Base-by-base conservation (phyloP, 2,113 vertebrate species). In the Orycteropus afer region DNA sequence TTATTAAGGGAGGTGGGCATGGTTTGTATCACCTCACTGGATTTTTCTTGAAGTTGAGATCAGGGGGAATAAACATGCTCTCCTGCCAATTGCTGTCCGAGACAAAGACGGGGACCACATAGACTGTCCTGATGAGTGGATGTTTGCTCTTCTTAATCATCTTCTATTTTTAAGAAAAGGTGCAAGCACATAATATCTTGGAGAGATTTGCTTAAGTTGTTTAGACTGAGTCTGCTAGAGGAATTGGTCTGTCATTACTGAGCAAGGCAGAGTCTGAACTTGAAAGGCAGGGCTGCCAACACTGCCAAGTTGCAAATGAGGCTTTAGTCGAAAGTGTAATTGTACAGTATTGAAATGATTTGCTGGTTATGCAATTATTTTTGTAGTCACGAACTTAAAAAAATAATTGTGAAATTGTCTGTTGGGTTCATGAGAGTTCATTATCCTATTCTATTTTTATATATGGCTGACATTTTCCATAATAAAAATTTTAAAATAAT, bases 121-220 rank as follows among this genome's bases (percentile, higher is more conserved):
- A 32, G n/a, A 67, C 42, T 57, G 71, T 79, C 78, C 69, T 89
- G 91, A 77, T 65, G 86, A 92, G 84, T 79, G 93, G 91, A 71
- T 57, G 55, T 74, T 86, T 55, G 95, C 96, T 85, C 95, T 92
- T 95, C 80, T 76, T 95, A 93, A 93, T 86, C 69, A 86, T 45
- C 83, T 94, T 93, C 94, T 91, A 67, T 90, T 96, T 96, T 95
- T 90, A 87, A 78, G 47, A 84, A 87, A 57, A 34, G 78, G 73
- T 86, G 63, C 37, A 47, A 95, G 86, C 23, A 34, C 4, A 40
- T 88, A 71, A 51, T 93, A 67, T 89, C 73, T 93, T 69, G 59
- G 59, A 57, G 57, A 95, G 93, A 83, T 93, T 97, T 86, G 40
- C 79, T 94, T 90, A 55, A 92, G 79, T 40, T 15, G 22, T 84